Conservation (phyloP, 2,888 invertebrate species). For the Drosophila meridiana region DNA sequence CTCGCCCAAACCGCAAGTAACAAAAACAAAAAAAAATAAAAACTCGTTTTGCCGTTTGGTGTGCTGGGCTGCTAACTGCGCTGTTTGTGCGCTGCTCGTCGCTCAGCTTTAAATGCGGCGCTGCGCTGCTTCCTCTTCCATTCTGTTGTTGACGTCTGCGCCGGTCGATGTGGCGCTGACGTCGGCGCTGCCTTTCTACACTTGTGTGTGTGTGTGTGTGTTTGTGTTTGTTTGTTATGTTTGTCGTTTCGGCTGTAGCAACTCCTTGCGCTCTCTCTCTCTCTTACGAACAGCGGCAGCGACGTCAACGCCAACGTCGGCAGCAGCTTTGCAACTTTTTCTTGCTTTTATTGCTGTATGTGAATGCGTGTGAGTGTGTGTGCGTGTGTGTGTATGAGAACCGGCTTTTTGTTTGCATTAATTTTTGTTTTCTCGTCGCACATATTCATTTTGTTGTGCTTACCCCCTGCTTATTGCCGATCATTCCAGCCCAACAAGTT, state of each 20-base stretch:
- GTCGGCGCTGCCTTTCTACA: constrained; percentile 35
- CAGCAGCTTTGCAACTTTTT: constrained; percentile 65
- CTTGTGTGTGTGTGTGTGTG: constrained; percentile 26
- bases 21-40: constrained; percentile 44
- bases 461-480: constrained; percentile 20
- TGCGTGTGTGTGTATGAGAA: constrained; percentile 53
- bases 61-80: constrained; percentile 7
- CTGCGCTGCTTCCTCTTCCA: constrained; percentile 31
- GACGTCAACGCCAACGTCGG: constrained; percentile 26
- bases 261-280: constrained; percentile 35
- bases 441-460: constrained; percentile 37
- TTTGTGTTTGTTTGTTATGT: constrained; percentile 61
- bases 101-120: constrained; percentile 24
- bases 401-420: constrained; percentile 80
- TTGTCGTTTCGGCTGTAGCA: constrained; percentile 54
- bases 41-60: constrained; percentile 49
- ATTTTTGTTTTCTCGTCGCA: constrained; percentile 57
- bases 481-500: constrained; percentile 53
- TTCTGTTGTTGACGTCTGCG: constrained; percentile 71
- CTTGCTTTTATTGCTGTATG: constrained; percentile 29
- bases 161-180: constrained; percentile 63
- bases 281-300: constrained; percentile 23
- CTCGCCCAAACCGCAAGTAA: constrained; percentile 45
- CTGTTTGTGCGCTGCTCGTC: constrained; percentile 9
- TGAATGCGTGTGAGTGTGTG: constrained; percentile 1